These are phyloP conservation scores for Euglossa dilemma DNA, from an alignment of 1,140 invertebrate species.

Conservation along the genomic window DNA sequence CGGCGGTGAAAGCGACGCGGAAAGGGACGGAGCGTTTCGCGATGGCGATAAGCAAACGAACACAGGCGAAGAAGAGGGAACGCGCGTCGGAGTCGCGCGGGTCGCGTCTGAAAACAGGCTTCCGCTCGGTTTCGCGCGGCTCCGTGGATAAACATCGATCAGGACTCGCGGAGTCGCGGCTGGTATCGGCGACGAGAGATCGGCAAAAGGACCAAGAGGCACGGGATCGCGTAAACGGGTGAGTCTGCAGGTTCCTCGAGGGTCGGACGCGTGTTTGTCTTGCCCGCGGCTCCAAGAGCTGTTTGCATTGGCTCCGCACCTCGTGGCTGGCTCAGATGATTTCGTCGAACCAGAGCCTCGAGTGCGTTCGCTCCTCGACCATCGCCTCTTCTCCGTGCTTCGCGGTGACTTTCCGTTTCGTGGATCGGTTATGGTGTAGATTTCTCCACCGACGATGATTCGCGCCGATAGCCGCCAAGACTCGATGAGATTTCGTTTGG, in stretches of 20 bases:
- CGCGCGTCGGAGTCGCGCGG: not conserved
- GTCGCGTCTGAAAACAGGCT: slow-evolving; percentile 11
- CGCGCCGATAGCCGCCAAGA: too few species aligned
- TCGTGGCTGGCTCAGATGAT: slow-evolving; percentile 56
- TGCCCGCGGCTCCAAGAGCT: slow-evolving; percentile 35
- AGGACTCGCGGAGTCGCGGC: not conserved
- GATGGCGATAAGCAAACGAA: slow-evolving; percentile 23
- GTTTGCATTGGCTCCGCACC: slow-evolving; percentile 60
- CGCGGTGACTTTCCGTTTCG: slow-evolving; percentile 22
- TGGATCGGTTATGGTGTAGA: not conserved
- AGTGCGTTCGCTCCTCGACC: slow-evolving; percentile 4
- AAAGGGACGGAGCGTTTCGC: not conserved
- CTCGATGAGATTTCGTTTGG: too few species aligned
- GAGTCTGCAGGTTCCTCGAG: slow-evolving; percentile 48
- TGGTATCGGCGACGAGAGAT: not conserved
- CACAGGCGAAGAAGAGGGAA: not conserved
- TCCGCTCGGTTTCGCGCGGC: not conserved
- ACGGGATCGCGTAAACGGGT: slow-evolving; percentile 29
- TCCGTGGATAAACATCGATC: slow-evolving; percentile 35
- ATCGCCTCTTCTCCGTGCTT: not conserved
- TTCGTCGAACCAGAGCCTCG: slow-evolving; percentile 39
- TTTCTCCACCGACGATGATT: too few species aligned
- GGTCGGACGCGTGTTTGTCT: slow-evolving; percentile 52
- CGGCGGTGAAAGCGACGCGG: not conserved
- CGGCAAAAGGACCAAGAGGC: not conserved